Evolutionary conservation across 2,888 invertebrate species (phyloP).

Genomic region (Phyto melanocephala): DNA sequence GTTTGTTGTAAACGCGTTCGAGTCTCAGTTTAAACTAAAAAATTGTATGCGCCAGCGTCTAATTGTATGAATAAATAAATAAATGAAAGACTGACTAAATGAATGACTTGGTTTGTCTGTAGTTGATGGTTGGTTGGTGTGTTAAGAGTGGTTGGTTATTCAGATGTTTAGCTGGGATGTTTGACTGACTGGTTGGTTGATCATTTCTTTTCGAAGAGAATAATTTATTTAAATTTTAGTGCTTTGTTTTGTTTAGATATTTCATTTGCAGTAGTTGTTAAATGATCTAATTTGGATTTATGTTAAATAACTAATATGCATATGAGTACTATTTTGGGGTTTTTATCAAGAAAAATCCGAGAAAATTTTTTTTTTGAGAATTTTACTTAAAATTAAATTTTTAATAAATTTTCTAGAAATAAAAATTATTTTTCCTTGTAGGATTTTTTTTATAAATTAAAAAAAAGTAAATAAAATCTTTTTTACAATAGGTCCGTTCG

Average conservation of each 20-base stretch:
- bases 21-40: conserved; percentile 69
- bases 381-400: no score
- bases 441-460: no score
- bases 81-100: background rate
- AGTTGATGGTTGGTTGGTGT: background rate
- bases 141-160: conserved; percentile 13
- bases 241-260: background rate
- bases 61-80: conserved; percentile 30
- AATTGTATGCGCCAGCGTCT: conserved; percentile 63
- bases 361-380: no score
- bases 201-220: conserved; percentile 27
- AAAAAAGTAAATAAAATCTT: no score
- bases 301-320: no score
- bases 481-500: no score
- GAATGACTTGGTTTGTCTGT: background rate
- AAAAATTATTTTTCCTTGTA: no score
- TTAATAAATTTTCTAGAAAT: no score
- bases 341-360: no score
- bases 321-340: no score
- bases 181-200: background rate
- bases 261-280: conserved; percentile 10
- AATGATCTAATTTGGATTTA: background rate
- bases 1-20: conserved; percentile 68
- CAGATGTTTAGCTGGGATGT: conserved; percentile 10
- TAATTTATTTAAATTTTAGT: conserved; percentile 27